These are phyloP conservation scores for Pseudomyrmex flavicornis DNA, from an alignment of 1,140 invertebrate species.

Conservation along the genomic window DNA sequence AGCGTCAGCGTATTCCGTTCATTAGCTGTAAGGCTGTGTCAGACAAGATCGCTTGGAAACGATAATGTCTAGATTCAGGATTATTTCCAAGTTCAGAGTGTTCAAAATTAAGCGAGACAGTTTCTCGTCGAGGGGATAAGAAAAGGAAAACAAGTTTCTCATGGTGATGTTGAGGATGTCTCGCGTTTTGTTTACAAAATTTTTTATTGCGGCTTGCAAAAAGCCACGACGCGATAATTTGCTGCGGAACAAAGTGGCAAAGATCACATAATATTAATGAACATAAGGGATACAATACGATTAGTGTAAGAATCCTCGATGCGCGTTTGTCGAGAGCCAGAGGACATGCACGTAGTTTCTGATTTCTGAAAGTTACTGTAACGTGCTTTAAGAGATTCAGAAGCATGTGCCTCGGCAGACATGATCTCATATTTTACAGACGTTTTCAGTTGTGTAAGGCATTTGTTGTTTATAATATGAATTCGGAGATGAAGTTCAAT, in stretches of 20 bases:
- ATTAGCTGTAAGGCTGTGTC: conserved; percentile 48
- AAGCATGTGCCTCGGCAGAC: conserved; percentile 62
- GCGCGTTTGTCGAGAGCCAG: conserved; percentile 29
- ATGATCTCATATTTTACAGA: conserved; percentile 75
- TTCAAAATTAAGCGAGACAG: conserved; percentile 49
- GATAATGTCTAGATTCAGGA: conserved; percentile 14
- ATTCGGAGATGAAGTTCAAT: conserved; percentile 50
- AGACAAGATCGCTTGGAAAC: conserved; percentile 25
- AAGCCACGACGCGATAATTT: conserved; percentile 11
- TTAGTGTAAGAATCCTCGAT: conserved; percentile 55
- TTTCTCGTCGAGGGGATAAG: background rate
- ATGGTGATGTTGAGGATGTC: background rate
- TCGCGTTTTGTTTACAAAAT: conserved; percentile 43
- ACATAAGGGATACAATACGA: conserved; percentile 60
- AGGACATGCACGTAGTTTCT: conserved; percentile 56
- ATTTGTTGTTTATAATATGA: conserved; percentile 65
- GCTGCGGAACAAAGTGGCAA: conserved; percentile 4
- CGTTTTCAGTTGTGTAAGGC: conserved; percentile 61
- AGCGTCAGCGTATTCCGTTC: conserved; percentile 58
- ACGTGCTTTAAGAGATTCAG: conserved; percentile 31
- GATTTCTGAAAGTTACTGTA: conserved; percentile 3
- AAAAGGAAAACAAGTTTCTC: conserved; percentile 12
- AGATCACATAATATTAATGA: conserved; percentile 45
- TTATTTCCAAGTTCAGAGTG: conserved; percentile 37
- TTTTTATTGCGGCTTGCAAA: conserved; percentile 5